These are phyloP conservation scores for Dunckerocampus dactyliophorus DNA, from an alignment of 2,113 vertebrate genomes.

Conservation along the genomic window DNA sequence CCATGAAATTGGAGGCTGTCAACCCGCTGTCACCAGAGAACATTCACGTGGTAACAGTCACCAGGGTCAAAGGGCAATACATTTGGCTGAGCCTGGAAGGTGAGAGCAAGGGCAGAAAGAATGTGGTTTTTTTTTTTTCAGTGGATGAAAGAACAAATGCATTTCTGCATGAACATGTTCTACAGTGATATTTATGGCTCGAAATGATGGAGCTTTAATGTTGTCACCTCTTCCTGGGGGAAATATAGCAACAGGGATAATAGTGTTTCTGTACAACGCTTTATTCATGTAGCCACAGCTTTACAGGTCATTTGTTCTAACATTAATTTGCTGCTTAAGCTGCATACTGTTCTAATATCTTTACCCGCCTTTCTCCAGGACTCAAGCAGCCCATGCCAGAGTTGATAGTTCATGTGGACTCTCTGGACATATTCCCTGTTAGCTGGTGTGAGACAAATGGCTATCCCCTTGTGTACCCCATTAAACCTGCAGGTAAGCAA, in stretches of 20 bases:
- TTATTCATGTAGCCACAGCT: neutral
- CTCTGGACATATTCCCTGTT: slow-evolving; percentile 93
- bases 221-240: no score
- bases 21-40: slow-evolving; percentile 88
- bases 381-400: slow-evolving; percentile 87
- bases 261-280: neutral
- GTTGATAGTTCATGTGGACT: slow-evolving; percentile 89
- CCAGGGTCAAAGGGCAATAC: slow-evolving; percentile 85
- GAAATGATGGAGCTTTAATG: neutral
- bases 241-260: no score
- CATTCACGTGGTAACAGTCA: slow-evolving; percentile 89
- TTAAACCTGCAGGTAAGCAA: slow-evolving; percentile 81
- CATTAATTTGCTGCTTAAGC: neutral
- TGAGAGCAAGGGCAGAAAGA: slow-evolving; percentile 51
- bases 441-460: slow-evolving; percentile 99
- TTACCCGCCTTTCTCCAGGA: slow-evolving; percentile 67
- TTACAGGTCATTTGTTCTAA: neutral
- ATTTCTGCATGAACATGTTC: neutral
- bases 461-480: slow-evolving; percentile 85
- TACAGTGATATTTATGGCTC: no score
- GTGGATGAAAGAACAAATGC: neutral
- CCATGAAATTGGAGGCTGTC: slow-evolving; percentile 96
- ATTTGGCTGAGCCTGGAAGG: slow-evolving; percentile 93
- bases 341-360: neutral
- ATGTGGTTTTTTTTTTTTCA: slow-evolving; percentile 5